These are phyloP conservation scores for Perca schrenkii DNA, from an alignment of 2,113 vertebrate genomes.

Conservation along the genomic window DNA sequence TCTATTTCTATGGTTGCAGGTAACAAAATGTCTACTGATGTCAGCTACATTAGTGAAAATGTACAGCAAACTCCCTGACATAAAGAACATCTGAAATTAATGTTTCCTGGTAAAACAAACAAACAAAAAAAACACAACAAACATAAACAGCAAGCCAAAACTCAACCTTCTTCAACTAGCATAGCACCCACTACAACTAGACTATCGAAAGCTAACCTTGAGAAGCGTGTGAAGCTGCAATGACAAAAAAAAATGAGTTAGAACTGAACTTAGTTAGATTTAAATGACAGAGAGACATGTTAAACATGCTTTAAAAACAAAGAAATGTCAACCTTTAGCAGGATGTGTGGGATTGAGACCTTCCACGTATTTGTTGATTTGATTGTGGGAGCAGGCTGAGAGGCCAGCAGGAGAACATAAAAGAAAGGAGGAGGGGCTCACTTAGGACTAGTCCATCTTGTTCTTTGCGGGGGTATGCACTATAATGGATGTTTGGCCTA, in stretches of 20 bases:
- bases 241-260: neutral
- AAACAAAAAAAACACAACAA: neutral
- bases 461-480: constrained; percentile 29
- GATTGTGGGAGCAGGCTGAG: constrained; percentile 49
- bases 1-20: neutral
- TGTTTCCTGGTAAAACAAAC: neutral
- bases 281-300: constrained; percentile 17
- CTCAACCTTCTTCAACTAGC: neutral
- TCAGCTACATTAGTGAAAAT: neutral
- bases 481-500: constrained; percentile 13
- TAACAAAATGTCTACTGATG: neutral
- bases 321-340: constrained; percentile 47
- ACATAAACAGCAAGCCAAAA: neutral
- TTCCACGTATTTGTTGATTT: constrained; percentile 62
- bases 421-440: constrained; percentile 65
- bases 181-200: neutral
- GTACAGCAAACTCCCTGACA: neutral
- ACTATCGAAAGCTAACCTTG: constrained; percentile 5
- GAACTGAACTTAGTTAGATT: neutral
- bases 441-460: constrained; percentile 54
- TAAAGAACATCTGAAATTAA: neutral
- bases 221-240: constrained; percentile 1
- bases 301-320: constrained; percentile 45
- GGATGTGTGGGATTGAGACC: constrained; percentile 57
- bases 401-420: constrained; percentile 54